Conservation (phyloP, 1,140 invertebrate species). For the Caerostris extrusa region DNA sequence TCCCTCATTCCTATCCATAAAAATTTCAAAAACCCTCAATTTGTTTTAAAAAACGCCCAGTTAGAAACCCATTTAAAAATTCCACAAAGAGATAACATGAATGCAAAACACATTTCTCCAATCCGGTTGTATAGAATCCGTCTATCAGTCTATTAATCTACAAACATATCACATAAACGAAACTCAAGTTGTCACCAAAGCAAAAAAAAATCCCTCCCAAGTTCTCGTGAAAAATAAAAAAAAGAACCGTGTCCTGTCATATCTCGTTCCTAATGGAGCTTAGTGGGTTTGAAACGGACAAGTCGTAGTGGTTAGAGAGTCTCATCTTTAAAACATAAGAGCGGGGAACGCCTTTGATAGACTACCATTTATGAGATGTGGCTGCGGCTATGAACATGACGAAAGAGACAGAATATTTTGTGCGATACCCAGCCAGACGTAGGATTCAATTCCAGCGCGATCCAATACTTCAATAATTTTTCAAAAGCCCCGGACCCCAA, state of each 20-base stretch:
- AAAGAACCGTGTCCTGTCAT: slow-evolving; percentile 14
- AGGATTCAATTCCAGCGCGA: slow-evolving; percentile 46
- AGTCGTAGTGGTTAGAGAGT: slow-evolving; percentile 44
- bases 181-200: background rate
- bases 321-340: slow-evolving; percentile 67
- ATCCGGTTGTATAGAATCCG: too few species aligned
- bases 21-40: too few species aligned
- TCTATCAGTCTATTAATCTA: too few species aligned
- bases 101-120: too few species aligned
- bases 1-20: too few species aligned
- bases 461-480: slow-evolving; percentile 33
- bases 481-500: background rate
- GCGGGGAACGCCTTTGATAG: slow-evolving; percentile 30
- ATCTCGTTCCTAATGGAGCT: slow-evolving; percentile 52
- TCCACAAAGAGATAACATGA: too few species aligned
- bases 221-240: background rate
- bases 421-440: slow-evolving; percentile 11
- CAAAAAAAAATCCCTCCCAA: background rate
- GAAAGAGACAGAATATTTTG: slow-evolving; percentile 51
- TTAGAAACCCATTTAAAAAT: too few species aligned
- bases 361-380: slow-evolving; percentile 60
- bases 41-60: too few species aligned
- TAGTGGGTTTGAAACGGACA: slow-evolving; percentile 68
- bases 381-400: slow-evolving; percentile 44
- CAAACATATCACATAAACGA: background rate